Base-by-base conservation (phyloP, 2,113 vertebrate species). In the mouse (Mus musculus) region DNA sequence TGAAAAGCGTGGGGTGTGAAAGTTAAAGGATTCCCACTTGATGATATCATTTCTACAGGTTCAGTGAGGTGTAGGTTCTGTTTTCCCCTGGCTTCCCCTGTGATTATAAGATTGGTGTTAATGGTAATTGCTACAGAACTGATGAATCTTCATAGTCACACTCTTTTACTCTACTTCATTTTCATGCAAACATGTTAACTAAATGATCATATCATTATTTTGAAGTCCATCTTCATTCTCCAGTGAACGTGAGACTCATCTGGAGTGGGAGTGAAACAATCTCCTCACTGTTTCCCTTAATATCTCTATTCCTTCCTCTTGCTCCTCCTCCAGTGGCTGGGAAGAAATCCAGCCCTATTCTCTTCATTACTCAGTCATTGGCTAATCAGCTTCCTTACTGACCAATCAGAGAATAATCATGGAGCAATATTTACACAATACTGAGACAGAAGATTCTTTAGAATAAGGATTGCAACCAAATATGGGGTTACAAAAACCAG, bases 101-200 rank as follows among this genome's bases (percentile, higher is more conserved):
- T 81, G 69, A 87, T 54, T 95, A n/a, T 54, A 92, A 96, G 93
- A 93, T 77, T 72, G 88, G 10, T 84, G 19, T 72, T 90, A 91
- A 84, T 76, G 75, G 49, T 95, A 84, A 94, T 92, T 76, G 26
- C n/a, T 39, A 89, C 19, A 88, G 16, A 97, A 63, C 10, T 90
- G 87, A 56, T 20, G 84, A 30, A 17, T 49, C 5, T 7, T 52
- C 42, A 14, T 10, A 94, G 28, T 42, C 7, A 26, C n/a, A 92
- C 33, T 89, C 42, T 72, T 61, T 63, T 81, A 16, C 49, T 36
- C 73, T 39, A 91, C 36, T 72, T 92, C 54, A 80, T 94, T 95
- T 88, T 81, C 67, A 56, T 76, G 20, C 65, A 90, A 95, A 92
- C n/a, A 88, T 88, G 95, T 95, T 33, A 73, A 76, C 49, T 28